Conservation (phyloP, 1,140 invertebrate genomes). For the Atta cephalotes region DNA sequence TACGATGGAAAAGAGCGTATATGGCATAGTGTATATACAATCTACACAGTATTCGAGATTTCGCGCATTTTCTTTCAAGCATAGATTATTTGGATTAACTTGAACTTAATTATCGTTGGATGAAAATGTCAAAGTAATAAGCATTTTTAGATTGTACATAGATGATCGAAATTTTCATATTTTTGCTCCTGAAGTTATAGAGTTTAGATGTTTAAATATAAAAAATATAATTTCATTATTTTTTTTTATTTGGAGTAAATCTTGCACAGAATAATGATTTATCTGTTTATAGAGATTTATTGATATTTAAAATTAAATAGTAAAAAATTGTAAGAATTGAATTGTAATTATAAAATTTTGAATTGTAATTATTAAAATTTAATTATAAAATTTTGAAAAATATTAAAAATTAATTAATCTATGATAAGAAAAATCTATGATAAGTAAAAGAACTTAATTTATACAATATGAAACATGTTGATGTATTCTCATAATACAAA, state of each 20-base stretch:
- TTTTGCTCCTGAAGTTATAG: background rate
- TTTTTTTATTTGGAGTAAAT: background rate
- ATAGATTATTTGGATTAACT: background rate
- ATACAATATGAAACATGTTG: background rate
- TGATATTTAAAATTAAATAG: background rate
- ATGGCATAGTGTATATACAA: background rate
- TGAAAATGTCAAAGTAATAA: background rate
- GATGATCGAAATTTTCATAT: background rate
- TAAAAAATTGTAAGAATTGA: background rate
- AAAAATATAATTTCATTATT: background rate
- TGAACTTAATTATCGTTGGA: background rate
- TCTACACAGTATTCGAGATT: background rate
- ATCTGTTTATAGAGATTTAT: background rate
- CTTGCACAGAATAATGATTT: background rate
- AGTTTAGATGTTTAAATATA: background rate
- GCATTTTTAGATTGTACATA: background rate
- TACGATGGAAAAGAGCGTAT: background rate
- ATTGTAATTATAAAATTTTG: background rate
- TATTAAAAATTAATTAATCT: constrained; percentile 20
- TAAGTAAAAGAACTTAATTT: background rate
- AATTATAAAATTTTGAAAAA: constrained; percentile 8
- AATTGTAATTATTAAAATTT: background rate
- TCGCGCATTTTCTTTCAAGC: background rate
- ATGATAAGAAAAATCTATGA: background rate
- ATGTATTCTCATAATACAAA: background rate